A percentile compares a stretch with the other conserved stretches of the same genome.
phyloP scores from a whole-genome alignment of 2,113 vertebrate species.

The Nyctereutes procyonoides region DNA sequence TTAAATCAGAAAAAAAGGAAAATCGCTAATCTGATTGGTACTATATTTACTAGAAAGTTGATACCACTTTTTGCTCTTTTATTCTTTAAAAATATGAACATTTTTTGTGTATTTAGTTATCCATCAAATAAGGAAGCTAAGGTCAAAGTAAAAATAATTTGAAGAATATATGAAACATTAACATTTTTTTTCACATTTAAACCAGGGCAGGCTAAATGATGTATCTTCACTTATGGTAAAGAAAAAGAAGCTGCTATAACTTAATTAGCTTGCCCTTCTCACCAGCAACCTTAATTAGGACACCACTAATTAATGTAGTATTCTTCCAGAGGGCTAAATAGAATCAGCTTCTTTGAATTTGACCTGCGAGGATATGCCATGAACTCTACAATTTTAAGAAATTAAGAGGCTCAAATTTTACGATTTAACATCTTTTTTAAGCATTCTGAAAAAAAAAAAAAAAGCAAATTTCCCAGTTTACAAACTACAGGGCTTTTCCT shows the following conservation, averaged over 20 bases:
- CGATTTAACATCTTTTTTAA: slow-evolving; percentile 52
- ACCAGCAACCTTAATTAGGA: slow-evolving; percentile 49
- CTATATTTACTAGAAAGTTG: neutral
- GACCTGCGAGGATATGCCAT: slow-evolving; percentile 38
- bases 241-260: slow-evolving; percentile 44
- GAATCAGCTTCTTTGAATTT: slow-evolving; percentile 65
- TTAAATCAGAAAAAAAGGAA: neutral
- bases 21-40: neutral
- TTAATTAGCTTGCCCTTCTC: slow-evolving; percentile 68
- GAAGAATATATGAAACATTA: neutral
- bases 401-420: neutral
- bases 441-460: slow-evolving; percentile 6
- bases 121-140: neutral
- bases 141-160: neutral
- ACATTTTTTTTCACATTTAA: neutral
- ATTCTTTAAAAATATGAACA: accelerated
- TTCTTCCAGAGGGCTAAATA: slow-evolving; percentile 55
- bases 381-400: slow-evolving; percentile 12
- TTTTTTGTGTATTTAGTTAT: neutral
- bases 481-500: neutral
- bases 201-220: neutral
- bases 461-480: neutral
- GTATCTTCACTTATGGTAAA: slow-evolving; percentile 15
- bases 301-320: slow-evolving; percentile 54
- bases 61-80: neutral